Conservation (phyloP, 2,797 vertebrate genomes). For the Coreius guichenoti region DNA sequence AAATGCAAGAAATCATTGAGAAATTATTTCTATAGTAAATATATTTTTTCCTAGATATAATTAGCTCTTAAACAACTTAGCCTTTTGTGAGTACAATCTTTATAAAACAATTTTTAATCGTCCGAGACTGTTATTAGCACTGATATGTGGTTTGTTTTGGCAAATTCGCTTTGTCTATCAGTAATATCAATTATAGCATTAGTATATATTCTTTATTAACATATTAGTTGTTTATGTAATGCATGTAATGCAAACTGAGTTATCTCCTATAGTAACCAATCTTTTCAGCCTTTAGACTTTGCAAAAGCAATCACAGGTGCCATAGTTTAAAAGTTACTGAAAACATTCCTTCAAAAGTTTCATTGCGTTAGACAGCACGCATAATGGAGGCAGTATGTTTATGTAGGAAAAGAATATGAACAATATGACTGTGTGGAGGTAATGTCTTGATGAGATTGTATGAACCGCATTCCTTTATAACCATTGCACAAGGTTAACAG, state of each 20-base stretch:
- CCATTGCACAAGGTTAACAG: not conserved
- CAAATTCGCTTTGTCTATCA: not conserved
- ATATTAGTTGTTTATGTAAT: not conserved
- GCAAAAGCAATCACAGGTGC: not conserved
- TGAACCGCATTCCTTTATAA: not conserved
- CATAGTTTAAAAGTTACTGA: not conserved
- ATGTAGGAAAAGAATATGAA: not conserved
- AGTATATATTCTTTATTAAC: constrained; percentile 14
- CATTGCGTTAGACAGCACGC: not conserved
- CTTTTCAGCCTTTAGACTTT: not conserved
- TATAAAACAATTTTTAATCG: not conserved
- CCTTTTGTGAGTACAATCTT: not conserved
- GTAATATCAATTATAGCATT: not conserved
- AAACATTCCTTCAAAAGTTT: not conserved
- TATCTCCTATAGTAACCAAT: not conserved
- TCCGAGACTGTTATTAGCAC: not conserved
- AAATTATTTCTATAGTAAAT: not conserved
- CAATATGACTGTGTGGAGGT: not conserved
- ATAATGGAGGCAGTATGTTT: not conserved
- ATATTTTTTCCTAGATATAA: not conserved
- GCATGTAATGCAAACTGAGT: not conserved
- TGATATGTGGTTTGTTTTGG: not conserved
- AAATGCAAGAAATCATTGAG: not conserved
- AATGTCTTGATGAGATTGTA: not conserved
- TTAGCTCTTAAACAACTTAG: not conserved